Evolutionary conservation across 2,888 invertebrate species (phyloP), one percentile per base, ranked within the genome.

Genomic region (Lycocerus yunnanus): DNA sequence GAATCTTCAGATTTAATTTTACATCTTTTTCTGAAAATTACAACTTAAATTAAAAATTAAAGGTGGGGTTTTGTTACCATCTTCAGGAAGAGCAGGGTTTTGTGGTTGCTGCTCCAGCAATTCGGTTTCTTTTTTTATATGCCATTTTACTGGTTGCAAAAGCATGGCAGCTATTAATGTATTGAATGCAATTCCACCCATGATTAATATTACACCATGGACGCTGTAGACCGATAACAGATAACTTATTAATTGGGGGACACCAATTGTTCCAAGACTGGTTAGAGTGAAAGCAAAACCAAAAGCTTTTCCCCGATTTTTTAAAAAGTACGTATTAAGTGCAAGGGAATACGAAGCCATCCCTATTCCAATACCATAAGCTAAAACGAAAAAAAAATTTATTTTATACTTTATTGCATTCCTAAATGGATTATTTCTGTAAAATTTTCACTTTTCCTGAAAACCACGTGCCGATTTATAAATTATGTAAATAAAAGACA

Each of bases 131-230:
- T 78, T 76, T 73, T 81, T 82, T 84, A 90, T 86, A 84, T 93
- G 92, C 92, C 92, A 92, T 84, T 91, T 91, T 2, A 92, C 88
- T 11, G 93, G 93, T 81, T 92, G 91, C 65, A 93, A 87, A 73
- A 93, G 85, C 74, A 89, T 84, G 1, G 91, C 90, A 13, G 89
- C 91, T 75, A 90, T 84, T 3, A 92, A 83, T 0, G 91, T 90
- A 84, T 93, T 91, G 0, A 92, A 86, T 68, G 91, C 89, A 66
- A 92, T 85, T 2, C 89, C 92, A 66, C 91, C 89, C 69, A 93
- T 86, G 73, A 92, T 89, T 66, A 93, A 84, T 76, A 91, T 89
- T 0, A 92, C 90, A 66, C 91, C 91, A 85, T 91, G 88, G 84
- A 89, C 89, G 6, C 90, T 91, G 78, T 90, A 92, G 0, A 86